Conservation (phyloP, 53 echinoderm and acorn worm species). For the Zoroaster sp. region DNA sequence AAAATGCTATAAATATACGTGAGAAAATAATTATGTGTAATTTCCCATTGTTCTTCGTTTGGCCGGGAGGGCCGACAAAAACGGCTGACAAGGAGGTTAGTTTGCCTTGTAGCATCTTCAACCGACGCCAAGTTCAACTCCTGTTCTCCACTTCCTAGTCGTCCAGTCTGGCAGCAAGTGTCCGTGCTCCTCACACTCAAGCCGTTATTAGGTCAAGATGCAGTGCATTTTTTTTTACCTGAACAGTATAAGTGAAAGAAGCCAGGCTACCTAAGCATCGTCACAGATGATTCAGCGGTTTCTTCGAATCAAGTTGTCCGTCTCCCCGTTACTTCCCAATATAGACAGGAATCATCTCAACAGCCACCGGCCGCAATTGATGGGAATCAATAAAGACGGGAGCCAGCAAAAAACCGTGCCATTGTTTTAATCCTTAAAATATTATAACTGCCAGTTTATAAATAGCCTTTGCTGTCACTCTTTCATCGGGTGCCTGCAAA, state of each 20-base stretch:
- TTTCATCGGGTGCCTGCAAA: too few relatives aligned
- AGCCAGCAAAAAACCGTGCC: neutral
- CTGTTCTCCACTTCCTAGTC: neutral
- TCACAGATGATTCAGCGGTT: neutral
- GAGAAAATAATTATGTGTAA: neutral
- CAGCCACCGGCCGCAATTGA: neutral
- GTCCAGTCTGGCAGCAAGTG: neutral
- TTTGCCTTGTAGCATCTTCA: neutral
- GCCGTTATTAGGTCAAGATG: neutral
- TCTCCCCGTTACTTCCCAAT: too few relatives aligned
- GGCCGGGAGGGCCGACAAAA: neutral
- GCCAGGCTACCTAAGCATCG: neutral
- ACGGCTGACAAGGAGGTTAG: neutral
- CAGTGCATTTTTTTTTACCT: neutral
- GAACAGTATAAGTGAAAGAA: neutral
- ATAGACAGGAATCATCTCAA: too few relatives aligned
- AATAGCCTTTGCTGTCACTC: neutral
- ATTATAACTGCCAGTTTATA: neutral
- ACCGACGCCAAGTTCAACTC: neutral
- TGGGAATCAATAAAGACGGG: neutral
- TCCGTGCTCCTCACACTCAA: neutral
- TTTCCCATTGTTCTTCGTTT: neutral
- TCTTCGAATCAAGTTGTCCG: too few relatives aligned
- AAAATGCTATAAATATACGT: neutral
- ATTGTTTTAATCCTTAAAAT: neutral